A percentile compares a stretch with the other conserved stretches of the same genome.
phyloP scores from a whole-genome alignment of 2,113 vertebrate species.

The Sprattus sprattus region DNA sequence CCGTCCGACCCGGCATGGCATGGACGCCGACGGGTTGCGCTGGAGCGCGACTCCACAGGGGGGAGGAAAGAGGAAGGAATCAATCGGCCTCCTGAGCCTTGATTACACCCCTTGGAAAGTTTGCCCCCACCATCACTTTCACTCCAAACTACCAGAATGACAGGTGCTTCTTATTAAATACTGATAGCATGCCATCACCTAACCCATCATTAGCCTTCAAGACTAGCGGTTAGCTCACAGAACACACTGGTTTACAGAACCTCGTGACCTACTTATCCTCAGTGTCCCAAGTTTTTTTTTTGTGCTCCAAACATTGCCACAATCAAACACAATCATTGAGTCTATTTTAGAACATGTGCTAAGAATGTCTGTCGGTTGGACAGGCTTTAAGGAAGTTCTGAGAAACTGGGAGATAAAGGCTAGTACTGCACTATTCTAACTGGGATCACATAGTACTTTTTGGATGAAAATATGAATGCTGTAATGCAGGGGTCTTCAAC shows the following conservation, averaged over 20 bases:
- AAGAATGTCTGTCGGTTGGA: background rate
- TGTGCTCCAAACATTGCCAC: constrained; percentile 36
- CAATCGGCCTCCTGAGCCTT: constrained; percentile 68
- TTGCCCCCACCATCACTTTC: background rate
- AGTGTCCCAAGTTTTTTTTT: background rate
- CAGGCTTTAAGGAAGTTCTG: background rate
- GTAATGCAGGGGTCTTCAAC: too few relatives aligned
- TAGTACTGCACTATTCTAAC: background rate
- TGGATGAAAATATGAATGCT: background rate
- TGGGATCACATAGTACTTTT: background rate
- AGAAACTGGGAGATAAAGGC: background rate
- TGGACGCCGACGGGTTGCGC: constrained; percentile 52
- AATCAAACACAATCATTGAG: constrained; percentile 60
- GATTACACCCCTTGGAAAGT: constrained; percentile 63
- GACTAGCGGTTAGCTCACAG: constrained; percentile 51
- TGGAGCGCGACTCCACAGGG: constrained; percentile 68
- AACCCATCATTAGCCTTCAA: constrained; percentile 59
- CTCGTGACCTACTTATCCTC: constrained; percentile 23
- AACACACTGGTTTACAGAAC: constrained; percentile 44
- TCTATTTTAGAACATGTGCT: constrained; percentile 39
- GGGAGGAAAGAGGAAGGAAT: constrained; percentile 67
- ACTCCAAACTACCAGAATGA: constrained; percentile 34
- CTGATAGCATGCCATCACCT: constrained; percentile 65
- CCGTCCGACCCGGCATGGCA: constrained; percentile 42
- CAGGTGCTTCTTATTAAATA: constrained; percentile 72